phyloP scores from a whole-genome alignment of 2,797 vertebrate genomes.

The Gallinago solitaria region DNA sequence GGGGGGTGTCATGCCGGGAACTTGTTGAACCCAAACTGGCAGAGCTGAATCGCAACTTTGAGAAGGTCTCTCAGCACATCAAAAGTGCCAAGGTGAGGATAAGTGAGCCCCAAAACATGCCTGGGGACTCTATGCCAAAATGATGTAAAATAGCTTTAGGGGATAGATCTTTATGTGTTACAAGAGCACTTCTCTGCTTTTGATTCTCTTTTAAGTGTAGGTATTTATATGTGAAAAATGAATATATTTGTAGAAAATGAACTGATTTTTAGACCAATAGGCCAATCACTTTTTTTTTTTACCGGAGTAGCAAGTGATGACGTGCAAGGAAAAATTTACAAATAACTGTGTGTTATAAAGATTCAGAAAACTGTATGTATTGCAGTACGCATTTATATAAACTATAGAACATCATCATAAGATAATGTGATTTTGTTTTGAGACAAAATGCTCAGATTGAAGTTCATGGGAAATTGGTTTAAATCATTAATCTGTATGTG shows the following conservation, averaged over 20 bases:
- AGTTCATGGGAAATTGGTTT: not conserved
- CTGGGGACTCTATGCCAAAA: not conserved
- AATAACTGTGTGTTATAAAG: not conserved
- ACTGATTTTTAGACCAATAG: not conserved
- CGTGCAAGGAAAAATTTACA: not conserved
- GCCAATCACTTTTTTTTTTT: not conserved
- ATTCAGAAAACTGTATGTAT: not conserved
- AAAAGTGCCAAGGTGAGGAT: constrained; percentile 86
- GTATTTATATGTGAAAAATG: not conserved
- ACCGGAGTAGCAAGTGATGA: not conserved
- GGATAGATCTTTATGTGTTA: not conserved
- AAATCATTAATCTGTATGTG: not conserved
- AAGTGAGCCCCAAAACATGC: not conserved
- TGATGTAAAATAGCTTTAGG: not conserved
- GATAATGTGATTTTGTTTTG: not conserved
- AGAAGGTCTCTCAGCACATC: constrained; percentile 96
- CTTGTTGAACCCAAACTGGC: constrained; percentile 94
- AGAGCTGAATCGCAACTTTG: constrained; percentile 93
- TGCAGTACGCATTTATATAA: not conserved
- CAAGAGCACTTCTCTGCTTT: not conserved
- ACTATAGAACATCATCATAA: not conserved
- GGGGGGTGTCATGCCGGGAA: constrained; percentile 85
- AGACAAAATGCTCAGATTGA: not conserved
- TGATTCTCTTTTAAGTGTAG: not conserved
- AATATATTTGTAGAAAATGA: no score